Conservation (phyloP, 2,113 vertebrate species). For the Pluvianellus socialis region DNA sequence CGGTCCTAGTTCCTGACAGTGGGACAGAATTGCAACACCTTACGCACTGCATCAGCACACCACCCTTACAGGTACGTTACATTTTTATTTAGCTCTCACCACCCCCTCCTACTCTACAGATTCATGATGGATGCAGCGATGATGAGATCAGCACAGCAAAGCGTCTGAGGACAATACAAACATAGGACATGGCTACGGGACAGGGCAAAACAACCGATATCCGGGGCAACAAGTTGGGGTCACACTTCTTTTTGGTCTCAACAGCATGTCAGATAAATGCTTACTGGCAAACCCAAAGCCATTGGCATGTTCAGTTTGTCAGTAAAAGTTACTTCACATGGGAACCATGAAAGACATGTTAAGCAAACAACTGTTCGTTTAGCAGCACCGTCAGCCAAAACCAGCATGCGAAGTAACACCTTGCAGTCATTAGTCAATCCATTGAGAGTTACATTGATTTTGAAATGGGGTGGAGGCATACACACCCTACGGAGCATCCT, state of each 20-base stretch:
- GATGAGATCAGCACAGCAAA: background rate
- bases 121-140: background rate
- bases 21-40: background rate
- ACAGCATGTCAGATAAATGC: background rate
- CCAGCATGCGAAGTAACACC: conserved; percentile 46
- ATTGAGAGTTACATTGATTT: conserved; percentile 55
- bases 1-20: background rate
- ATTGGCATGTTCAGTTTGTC: background rate
- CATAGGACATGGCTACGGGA: background rate
- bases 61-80: background rate
- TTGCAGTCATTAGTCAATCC: conserved; percentile 56
- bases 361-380: conserved; percentile 16
- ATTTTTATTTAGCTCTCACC: background rate
- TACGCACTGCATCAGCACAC: background rate
- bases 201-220: background rate
- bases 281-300: background rate
- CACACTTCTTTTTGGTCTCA: background rate
- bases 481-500: conserved; percentile 58
- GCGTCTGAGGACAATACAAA: background rate
- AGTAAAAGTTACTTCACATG: conserved; percentile 11
- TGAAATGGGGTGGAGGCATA: conserved; percentile 65
- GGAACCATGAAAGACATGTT: background rate
- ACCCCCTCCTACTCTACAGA: background rate
- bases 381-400: conserved; percentile 48
- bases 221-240: background rate